A percentile compares a stretch with the other conserved stretches of the same genome.
Evolutionary conservation across 2,888 invertebrate species (phyloP).

Genomic region (Asteroscopus sphinx): DNA sequence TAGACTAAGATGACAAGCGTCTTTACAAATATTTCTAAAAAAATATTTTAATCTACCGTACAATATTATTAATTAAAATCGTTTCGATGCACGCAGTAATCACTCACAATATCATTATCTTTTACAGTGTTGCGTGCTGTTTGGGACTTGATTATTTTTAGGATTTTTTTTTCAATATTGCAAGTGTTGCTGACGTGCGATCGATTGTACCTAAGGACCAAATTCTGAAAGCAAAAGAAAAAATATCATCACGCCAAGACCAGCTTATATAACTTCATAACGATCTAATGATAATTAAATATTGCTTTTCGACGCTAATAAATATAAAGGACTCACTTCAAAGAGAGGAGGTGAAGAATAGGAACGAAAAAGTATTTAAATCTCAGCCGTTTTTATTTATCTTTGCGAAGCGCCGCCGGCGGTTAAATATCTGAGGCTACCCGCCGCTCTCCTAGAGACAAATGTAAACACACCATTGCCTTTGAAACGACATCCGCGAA

Average conservation of each 20-base stretch:
- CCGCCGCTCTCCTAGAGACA: constrained; percentile 74
- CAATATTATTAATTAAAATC: too few relatives aligned
- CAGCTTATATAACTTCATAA: constrained; percentile 43
- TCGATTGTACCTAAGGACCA: constrained; percentile 5
- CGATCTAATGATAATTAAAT: constrained; percentile 56
- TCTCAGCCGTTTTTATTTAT: constrained; percentile 83
- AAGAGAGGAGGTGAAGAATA: constrained; percentile 70
- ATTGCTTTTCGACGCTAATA: constrained; percentile 45
- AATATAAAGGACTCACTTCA: constrained; percentile 64
- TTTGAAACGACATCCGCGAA: constrained; percentile 79
- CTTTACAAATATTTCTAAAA: too few relatives aligned
- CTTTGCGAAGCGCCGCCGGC: constrained; percentile 79
- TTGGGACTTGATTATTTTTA: too few relatives aligned
- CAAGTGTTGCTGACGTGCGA: too few relatives aligned
- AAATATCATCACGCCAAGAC: constrained; percentile 3
- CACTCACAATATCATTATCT: too few relatives aligned
- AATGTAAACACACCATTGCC: constrained; percentile 83
- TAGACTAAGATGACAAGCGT: too few relatives aligned
- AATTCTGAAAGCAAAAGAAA: constrained; percentile 1
- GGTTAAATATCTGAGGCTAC: constrained; percentile 84
- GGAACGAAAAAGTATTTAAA: constrained; percentile 84
- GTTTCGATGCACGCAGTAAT: too few relatives aligned
- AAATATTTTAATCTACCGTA: too few relatives aligned
- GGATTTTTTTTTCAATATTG: too few relatives aligned
- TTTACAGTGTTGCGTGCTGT: too few relatives aligned